Evolutionary conservation across 1,140 invertebrate genomes (phyloP).

Genomic region (Choristoneura fumiferana): DNA sequence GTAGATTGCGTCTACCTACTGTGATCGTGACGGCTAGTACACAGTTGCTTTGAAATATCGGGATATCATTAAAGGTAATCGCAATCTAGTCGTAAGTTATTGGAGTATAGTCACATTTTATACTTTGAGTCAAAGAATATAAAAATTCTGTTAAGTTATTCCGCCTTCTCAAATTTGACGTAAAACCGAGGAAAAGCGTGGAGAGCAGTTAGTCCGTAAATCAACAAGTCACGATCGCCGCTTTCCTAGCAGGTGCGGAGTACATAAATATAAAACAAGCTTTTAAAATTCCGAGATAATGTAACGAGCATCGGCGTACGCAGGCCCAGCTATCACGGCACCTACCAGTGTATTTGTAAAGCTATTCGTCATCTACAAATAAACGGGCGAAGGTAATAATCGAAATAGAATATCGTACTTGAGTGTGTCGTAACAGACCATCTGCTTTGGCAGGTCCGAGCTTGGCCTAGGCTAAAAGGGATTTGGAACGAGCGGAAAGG

Average conservation of each 20-base stretch:
- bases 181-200: not conserved
- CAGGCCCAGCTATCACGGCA: constrained; percentile 41
- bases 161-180: too few species aligned
- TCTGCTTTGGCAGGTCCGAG: constrained; percentile 63
- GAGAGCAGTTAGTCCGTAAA: not conserved
- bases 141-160: too few species aligned
- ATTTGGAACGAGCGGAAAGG: constrained; percentile 46
- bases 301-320: constrained; percentile 58
- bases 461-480: constrained; percentile 44
- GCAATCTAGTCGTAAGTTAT: too few species aligned
- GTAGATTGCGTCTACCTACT: too few species aligned
- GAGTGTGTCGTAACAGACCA: constrained; percentile 60
- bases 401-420: constrained; percentile 74
- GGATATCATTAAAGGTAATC: too few species aligned
- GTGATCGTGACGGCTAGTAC: too few species aligned
- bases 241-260: constrained; percentile 22
- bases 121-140: too few species aligned
- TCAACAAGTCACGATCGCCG: constrained; percentile 1
- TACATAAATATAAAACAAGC: constrained; percentile 46
- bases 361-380: constrained; percentile 73
- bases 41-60: too few species aligned
- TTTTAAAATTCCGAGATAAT: constrained; percentile 77
- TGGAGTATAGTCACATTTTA: too few species aligned
- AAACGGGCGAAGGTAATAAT: constrained; percentile 75
- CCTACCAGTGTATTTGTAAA: constrained; percentile 41